Evolutionary conservation across 2,797 vertebrate genomes (phyloP).

Genomic region (Leptodactylus fallax): DNA sequence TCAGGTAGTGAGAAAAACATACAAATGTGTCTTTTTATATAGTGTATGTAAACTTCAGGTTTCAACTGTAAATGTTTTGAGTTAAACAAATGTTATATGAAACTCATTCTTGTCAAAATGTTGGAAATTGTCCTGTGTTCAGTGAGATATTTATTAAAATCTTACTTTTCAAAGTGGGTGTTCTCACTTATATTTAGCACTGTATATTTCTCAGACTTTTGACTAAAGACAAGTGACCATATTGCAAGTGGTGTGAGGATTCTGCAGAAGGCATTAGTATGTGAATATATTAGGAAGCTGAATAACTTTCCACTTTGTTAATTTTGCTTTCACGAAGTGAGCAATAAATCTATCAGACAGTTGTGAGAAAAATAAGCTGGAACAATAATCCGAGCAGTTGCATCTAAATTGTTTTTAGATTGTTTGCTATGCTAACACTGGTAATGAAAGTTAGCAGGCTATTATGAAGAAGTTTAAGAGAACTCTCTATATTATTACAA

Average conservation of each 20-base stretch:
- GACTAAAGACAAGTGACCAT: not conserved
- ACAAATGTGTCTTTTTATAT: too few species aligned
- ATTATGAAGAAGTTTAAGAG: conserved; percentile 47
- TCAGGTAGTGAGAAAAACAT: too few species aligned
- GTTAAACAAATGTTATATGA: too few species aligned
- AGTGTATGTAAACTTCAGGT: too few species aligned
- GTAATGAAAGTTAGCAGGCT: conserved; percentile 18
- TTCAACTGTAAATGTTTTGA: too few species aligned
- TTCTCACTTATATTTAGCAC: too few species aligned
- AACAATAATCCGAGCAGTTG: conserved; percentile 18
- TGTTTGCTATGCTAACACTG: conserved; percentile 50
- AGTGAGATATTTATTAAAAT: too few species aligned
- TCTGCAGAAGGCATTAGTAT: not conserved
- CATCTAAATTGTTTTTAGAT: conserved; percentile 50
- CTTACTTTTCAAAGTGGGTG: too few species aligned
- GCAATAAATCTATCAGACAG: conserved; percentile 24
- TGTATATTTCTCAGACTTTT: too few species aligned
- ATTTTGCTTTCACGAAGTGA: not conserved
- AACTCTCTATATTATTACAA: conserved; percentile 39
- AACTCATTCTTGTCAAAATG: too few species aligned
- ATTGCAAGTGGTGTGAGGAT: not conserved
- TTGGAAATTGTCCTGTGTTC: too few species aligned
- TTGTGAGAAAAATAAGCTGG: conserved; percentile 31
- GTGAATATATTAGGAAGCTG: not conserved
- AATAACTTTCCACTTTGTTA: not conserved